These are phyloP conservation scores for Lordiphosa collinella DNA, from an alignment of 1,140 invertebrate genomes.

Conservation along the genomic window DNA sequence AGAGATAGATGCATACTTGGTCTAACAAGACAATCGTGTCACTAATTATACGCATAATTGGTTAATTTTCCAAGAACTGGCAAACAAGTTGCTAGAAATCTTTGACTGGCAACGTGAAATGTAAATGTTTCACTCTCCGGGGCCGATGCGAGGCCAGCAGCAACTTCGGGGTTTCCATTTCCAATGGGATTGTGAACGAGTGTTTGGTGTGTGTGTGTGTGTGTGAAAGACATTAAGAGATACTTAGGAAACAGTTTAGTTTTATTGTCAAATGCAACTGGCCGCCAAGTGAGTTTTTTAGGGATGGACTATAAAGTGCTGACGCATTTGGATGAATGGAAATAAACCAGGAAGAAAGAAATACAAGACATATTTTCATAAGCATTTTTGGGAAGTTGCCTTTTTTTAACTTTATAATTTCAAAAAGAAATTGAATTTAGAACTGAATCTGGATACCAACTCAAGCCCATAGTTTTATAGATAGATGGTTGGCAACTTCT, in stretches of 20 bases:
- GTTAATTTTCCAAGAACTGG: constrained; percentile 72
- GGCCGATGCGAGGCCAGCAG: too few species aligned
- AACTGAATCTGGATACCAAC: too few species aligned
- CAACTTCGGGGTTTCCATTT: constrained; percentile 27
- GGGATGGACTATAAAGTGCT: constrained; percentile 13
- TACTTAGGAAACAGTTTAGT: constrained; percentile 3
- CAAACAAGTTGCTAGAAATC: constrained; percentile 28
- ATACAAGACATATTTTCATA: too few species aligned
- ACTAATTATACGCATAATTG: constrained; percentile 78
- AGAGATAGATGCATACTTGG: constrained; percentile 5
- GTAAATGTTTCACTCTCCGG: constrained; percentile 28
- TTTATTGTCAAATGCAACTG: constrained; percentile 6
- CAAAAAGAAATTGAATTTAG: too few species aligned
- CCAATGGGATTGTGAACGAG: constrained; percentile 14
- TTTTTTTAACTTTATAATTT: too few species aligned
- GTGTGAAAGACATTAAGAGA: constrained; percentile 43
- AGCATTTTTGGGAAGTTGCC: too few species aligned
- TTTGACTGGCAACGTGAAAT: constrained; percentile 25
- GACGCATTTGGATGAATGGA: constrained; percentile 1
- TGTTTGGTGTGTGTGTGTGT: constrained; percentile 36
- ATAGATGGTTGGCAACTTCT: too few species aligned
- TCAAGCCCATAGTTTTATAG: too few species aligned
- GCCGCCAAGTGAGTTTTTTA: constrained; percentile 1
- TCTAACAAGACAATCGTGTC: constrained; percentile 73
- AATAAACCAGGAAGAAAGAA: too few species aligned